phyloP scores from a whole-genome alignment of 2,797 vertebrate genomes.

The Synaphobranchus kaupii region DNA sequence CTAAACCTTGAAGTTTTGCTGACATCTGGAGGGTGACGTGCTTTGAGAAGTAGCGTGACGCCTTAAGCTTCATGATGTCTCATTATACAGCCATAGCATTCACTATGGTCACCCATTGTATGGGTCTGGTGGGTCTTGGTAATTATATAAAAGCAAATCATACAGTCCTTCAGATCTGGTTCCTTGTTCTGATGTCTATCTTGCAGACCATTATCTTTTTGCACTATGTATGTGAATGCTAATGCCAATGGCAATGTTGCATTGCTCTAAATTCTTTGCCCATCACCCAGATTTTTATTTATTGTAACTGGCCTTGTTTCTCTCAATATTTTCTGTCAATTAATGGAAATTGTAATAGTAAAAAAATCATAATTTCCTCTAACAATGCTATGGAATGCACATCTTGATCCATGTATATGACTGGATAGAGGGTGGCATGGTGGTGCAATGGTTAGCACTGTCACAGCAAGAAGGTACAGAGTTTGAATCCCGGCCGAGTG shows the following conservation, averaged over 20 bases:
- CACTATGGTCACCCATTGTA: constrained; percentile 26
- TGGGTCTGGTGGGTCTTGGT: constrained; percentile 27
- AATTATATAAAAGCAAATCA: constrained; percentile 42
- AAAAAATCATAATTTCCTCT: neutral
- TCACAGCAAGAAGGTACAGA: too few species aligned
- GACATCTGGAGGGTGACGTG: neutral
- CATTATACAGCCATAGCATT: constrained; percentile 2
- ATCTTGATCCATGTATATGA: neutral
- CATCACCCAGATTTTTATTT: too few species aligned
- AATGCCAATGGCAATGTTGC: neutral
- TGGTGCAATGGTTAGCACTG: too few species aligned
- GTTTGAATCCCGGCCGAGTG: too few species aligned
- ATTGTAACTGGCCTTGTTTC: neutral
- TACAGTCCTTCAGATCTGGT: constrained; percentile 30
- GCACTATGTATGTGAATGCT: neutral
- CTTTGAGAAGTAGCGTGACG: neutral
- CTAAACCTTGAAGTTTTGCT: neutral
- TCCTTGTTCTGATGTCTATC: neutral
- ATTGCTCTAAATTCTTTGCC: neutral
- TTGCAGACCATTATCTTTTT: neutral
- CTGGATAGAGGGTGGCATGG: neutral
- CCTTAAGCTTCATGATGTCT: neutral
- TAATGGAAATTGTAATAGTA: neutral
- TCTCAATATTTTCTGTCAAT: neutral
- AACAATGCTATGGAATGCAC: too few species aligned